Conservation (phyloP, 2,113 vertebrate genomes). For the Ptychochromis oligacanthus region DNA sequence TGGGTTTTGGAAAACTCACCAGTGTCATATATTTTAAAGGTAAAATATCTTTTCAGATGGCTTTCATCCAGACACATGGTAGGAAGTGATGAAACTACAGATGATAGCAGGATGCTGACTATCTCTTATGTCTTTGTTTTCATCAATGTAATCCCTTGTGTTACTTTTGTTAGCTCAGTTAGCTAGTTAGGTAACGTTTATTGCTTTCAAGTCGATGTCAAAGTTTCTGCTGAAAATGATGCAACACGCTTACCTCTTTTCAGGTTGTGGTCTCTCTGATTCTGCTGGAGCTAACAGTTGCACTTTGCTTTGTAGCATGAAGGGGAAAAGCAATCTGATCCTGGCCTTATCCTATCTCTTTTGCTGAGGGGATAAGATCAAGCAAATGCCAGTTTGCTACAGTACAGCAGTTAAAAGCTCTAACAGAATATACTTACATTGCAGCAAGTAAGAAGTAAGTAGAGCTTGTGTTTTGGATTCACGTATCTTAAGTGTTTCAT, state of each 20-base stretch:
- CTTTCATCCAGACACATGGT: background rate
- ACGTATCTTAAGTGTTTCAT: conserved; percentile 51
- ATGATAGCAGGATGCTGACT: background rate
- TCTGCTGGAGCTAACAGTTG: conserved; percentile 9
- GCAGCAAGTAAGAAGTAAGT: background rate
- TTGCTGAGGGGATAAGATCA: conserved; percentile 45
- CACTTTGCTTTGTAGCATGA: conserved; percentile 5
- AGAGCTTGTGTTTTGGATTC: conserved; percentile 16
- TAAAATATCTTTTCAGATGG: background rate
- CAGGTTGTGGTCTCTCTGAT: background rate
- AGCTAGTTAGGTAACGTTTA: conserved; percentile 1
- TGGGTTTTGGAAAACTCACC: background rate
- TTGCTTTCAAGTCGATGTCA: conserved; percentile 17
- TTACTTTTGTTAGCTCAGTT: background rate
- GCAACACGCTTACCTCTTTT: conserved; percentile 1
- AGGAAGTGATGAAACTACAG: background rate
- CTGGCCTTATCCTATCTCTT: background rate
- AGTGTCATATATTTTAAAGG: background rate
- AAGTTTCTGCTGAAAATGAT: conserved; percentile 24
- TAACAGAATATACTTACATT: conserved; percentile 26
- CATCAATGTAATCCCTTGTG: background rate
- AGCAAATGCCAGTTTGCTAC: conserved; percentile 25
- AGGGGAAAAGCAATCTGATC: conserved; percentile 8
- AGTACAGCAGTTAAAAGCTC: conserved; percentile 5
- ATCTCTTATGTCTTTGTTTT: background rate